Evolutionary conservation across 1,140 invertebrate genomes (phyloP).

Genomic region (Oreohelix idahoensis): DNA sequence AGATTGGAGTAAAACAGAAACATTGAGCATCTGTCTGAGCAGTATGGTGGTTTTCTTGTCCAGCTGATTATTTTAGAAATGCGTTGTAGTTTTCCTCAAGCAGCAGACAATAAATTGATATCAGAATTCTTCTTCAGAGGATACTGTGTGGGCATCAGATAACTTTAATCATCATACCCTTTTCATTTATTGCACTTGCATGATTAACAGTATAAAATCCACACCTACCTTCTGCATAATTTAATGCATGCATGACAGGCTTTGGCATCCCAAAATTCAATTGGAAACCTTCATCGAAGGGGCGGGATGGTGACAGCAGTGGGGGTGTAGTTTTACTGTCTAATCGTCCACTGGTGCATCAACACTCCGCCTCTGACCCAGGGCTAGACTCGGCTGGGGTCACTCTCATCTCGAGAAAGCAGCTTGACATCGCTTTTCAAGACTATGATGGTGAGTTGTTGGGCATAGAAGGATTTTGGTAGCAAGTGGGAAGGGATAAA

Average conservation of each 20-base stretch:
- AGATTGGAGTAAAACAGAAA: too few relatives aligned
- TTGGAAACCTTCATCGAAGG: conserved; percentile 48
- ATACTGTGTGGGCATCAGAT: too few relatives aligned
- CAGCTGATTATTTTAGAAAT: too few relatives aligned
- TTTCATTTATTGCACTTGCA: not conserved
- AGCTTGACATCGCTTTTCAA: conserved; percentile 46
- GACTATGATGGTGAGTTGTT: conserved; percentile 57
- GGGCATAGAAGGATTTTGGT: not conserved
- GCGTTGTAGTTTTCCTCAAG: too few relatives aligned
- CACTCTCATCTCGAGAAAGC: conserved; percentile 56
- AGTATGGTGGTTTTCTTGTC: too few relatives aligned
- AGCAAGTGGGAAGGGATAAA: not conserved
- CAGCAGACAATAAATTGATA: too few relatives aligned
- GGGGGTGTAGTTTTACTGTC: conserved; percentile 58
- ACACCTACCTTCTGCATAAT: not conserved
- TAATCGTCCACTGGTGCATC: conserved; percentile 43
- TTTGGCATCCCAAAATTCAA: conserved; percentile 59
- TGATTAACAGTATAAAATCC: not conserved
- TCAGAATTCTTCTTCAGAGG: too few relatives aligned
- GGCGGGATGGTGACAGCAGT: conserved; percentile 35
- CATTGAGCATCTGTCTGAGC: too few relatives aligned
- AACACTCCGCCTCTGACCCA: conserved; percentile 31
- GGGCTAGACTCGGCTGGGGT: conserved; percentile 47
- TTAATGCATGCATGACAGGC: conserved; percentile 50
- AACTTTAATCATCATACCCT: too few relatives aligned